phyloP scores from a whole-genome alignment of 1,140 invertebrate genomes.

The Macrobrachium rosenbergii region DNA sequence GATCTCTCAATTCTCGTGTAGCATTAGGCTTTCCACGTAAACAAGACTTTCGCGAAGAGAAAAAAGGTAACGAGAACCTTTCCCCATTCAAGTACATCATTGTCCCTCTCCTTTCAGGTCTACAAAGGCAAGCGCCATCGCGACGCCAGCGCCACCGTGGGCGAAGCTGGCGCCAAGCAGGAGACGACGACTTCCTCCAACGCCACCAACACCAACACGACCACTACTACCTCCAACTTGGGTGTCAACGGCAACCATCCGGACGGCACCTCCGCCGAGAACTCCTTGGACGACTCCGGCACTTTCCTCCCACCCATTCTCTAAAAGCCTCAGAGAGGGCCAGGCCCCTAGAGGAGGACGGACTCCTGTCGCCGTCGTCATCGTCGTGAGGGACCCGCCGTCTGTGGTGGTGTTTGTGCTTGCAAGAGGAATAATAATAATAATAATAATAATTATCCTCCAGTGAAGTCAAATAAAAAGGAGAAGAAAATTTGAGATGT shows the following conservation, averaged over 20 bases:
- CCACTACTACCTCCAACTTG: constrained; percentile 33
- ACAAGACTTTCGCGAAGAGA: too few species aligned
- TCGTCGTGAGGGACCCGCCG: not conserved
- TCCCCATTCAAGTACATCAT: too few species aligned
- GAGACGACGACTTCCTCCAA: constrained; percentile 34
- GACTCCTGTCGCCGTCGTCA: not conserved
- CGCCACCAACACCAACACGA: constrained; percentile 16
- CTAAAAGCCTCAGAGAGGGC: constrained; percentile 61
- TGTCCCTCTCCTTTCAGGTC: constrained; percentile 14
- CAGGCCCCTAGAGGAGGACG: not conserved
- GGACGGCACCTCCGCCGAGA: constrained; percentile 70
- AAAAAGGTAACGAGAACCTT: too few species aligned
- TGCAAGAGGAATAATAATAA: too few species aligned
- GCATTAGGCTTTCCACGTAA: too few species aligned
- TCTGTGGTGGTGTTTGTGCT: not conserved
- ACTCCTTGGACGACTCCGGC: constrained; percentile 77
- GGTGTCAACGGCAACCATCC: constrained; percentile 40
- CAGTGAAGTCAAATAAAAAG: not conserved
- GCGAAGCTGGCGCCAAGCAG: constrained; percentile 16
- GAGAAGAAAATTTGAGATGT: constrained; percentile 23
- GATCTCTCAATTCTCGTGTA: too few species aligned
- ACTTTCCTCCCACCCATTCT: constrained; percentile 78
- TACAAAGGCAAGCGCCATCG: constrained; percentile 56
- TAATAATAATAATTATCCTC: too few species aligned
- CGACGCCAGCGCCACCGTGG: constrained; percentile 21